Evolutionary conservation across 1,140 invertebrate species (phyloP).

Genomic region (Drosophila paulistorum): DNA sequence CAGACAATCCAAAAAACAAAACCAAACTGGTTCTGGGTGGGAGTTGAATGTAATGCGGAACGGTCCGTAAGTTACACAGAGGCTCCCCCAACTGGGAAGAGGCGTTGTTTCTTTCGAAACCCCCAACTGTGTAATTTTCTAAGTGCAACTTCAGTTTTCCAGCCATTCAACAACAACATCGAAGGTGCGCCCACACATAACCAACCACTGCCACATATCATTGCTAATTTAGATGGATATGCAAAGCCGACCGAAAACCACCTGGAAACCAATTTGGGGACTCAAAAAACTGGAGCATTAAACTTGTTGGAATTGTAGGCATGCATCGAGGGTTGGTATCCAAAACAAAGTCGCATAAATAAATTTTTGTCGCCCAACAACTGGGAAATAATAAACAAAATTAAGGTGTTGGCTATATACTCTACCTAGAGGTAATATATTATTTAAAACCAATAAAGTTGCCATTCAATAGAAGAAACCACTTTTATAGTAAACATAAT

Average conservation of each 20-base stretch:
- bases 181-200: constrained; percentile 61
- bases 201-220: constrained; percentile 39
- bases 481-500: no score
- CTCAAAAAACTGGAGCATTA: constrained; percentile 35
- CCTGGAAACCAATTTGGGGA: constrained; percentile 42
- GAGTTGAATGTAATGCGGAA: constrained; percentile 30
- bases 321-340: neutral
- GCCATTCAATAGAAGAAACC: no score
- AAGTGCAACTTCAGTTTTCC: constrained; percentile 51
- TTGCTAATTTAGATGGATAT: constrained; percentile 57
- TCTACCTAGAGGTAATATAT: neutral
- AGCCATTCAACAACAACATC: constrained; percentile 16
- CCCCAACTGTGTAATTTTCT: constrained; percentile 47
- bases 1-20: constrained; percentile 16
- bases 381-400: neutral
- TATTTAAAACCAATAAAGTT: no score
- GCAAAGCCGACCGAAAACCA: constrained; percentile 35
- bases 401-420: neutral
- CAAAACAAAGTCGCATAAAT: neutral
- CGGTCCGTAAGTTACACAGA: constrained; percentile 29
- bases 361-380: constrained; percentile 3
- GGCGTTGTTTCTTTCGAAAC: constrained; percentile 22
- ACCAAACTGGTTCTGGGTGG: constrained; percentile 17
- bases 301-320: constrained; percentile 32
- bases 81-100: constrained; percentile 14